Evolutionary conservation across 2,113 vertebrate species (phyloP).

Genomic region (Pitta sordida): DNA sequence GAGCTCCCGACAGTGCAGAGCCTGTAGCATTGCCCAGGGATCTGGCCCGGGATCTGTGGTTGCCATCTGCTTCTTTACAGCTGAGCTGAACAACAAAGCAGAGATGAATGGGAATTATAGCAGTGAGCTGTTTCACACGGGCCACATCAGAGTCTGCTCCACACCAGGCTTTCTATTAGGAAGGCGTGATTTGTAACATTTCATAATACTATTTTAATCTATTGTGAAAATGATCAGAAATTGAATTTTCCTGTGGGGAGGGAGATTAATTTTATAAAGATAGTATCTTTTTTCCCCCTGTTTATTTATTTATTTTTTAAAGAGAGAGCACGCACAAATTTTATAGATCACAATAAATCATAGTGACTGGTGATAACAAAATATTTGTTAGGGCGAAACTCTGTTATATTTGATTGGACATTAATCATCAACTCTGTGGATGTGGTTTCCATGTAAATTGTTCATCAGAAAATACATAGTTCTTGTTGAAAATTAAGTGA

Average conservation of each 20-base stretch:
- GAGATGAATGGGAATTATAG: neutral
- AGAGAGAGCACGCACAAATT: neutral
- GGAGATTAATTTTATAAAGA: neutral
- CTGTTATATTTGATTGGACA: conserved; percentile 19
- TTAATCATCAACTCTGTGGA: neutral
- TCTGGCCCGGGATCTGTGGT: neutral
- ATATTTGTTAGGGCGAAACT: conserved; percentile 17
- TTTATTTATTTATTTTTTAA: neutral
- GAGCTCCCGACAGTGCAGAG: rapidly evolving
- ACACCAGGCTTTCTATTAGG: neutral
- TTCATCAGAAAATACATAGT: neutral
- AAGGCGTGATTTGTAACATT: neutral
- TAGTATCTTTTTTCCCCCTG: neutral
- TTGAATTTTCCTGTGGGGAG: neutral
- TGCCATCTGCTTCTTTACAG: neutral
- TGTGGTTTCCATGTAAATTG: conserved; percentile 16
- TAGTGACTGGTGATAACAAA: conserved; percentile 16
- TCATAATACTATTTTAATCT: neutral
- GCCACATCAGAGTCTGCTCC: neutral
- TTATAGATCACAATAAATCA: conserved; percentile 21
- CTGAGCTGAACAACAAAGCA: neutral
- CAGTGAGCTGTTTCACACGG: neutral
- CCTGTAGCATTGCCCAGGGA: neutral
- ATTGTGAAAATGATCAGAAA: conserved; percentile 6
- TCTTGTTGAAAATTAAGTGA: conserved; percentile 37